Percentiles rank a stretch among this genome's conserved stretches.
Evolutionary conservation across 35 echinoderm and acorn worm species (phyloP).

Genomic region (Chiridota heheva): DNA sequence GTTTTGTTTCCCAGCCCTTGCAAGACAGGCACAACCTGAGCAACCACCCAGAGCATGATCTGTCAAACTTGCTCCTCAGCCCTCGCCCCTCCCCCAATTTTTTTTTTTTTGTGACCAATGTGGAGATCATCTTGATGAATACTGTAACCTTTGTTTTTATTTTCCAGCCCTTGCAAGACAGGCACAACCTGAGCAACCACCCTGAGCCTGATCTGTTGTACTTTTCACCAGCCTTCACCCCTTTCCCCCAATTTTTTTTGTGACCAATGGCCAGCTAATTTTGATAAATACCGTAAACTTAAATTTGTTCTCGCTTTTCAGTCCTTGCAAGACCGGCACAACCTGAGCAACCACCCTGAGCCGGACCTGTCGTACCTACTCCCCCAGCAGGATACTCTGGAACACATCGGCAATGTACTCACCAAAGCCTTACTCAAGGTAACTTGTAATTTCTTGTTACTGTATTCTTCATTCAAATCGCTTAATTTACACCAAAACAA

Average conservation of each 20-base stretch:
- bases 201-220: conserved; percentile 70
- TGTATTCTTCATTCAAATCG: conserved; percentile 4
- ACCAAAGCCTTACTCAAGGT: conserved; percentile 80
- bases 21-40: conserved; percentile 80
- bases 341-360: conserved; percentile 78
- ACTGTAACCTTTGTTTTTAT: too few species aligned
- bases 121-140: too few species aligned
- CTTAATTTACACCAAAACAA: neutral
- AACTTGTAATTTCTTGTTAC: neutral
- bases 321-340: conserved; percentile 75
- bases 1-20: conserved; percentile 53
- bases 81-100: too few species aligned
- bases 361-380: conserved; percentile 60
- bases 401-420: conserved; percentile 67
- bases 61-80: conserved; percentile 59
- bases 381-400: conserved; percentile 46
- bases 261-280: too few species aligned
- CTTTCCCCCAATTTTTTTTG: too few species aligned
- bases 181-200: conserved; percentile 73
- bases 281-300: too few species aligned
- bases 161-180: conserved; percentile 73
- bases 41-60: conserved; percentile 66
- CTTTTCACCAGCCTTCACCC: too few species aligned
- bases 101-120: too few species aligned
- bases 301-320: conserved; percentile 37